Percentiles rank a stretch among this genome's conserved stretches.
Evolutionary conservation across 2,888 invertebrate species (phyloP).

Genomic region (Halictus ligatus): DNA sequence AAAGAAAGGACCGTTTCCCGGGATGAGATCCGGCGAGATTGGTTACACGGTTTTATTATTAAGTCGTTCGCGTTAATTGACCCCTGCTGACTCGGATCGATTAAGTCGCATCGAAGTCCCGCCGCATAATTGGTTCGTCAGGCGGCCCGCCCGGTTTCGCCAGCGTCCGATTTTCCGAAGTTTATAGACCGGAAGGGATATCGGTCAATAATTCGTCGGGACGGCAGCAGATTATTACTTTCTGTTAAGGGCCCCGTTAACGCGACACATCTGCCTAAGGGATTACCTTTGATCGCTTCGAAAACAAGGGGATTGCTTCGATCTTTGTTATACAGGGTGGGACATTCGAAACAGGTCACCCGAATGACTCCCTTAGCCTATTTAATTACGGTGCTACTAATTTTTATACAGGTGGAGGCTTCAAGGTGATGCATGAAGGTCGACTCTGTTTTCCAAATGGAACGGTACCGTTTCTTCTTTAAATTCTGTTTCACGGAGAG

Average conservation of each 20-base stretch:
- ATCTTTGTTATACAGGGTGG: too few species aligned
- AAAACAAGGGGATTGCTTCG: neutral
- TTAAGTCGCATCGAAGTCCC: slow-evolving; percentile 6
- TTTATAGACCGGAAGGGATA: neutral
- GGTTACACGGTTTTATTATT: neutral
- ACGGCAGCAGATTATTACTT: neutral
- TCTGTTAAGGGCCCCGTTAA: neutral
- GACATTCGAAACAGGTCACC: too few species aligned
- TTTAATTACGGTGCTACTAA: too few species aligned
- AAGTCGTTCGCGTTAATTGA: slow-evolving; percentile 3
- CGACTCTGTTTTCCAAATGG: neutral
- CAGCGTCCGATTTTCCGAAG: neutral
- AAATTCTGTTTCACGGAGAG: too few species aligned
- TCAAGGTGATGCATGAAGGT: neutral
- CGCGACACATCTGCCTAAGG: neutral
- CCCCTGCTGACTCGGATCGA: slow-evolving; percentile 5
- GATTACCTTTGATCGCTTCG: too few species aligned
- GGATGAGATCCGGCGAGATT: neutral
- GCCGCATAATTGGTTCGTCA: neutral
- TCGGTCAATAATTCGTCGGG: neutral
- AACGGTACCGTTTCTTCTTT: too few species aligned
- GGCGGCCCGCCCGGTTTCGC: neutral
- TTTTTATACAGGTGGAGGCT: too few species aligned
- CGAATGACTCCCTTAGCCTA: too few species aligned
- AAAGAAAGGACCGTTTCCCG: neutral